Evolutionary conservation across 2,113 vertebrate genomes (phyloP).

Genomic region (Spea multiplicata): DNA sequence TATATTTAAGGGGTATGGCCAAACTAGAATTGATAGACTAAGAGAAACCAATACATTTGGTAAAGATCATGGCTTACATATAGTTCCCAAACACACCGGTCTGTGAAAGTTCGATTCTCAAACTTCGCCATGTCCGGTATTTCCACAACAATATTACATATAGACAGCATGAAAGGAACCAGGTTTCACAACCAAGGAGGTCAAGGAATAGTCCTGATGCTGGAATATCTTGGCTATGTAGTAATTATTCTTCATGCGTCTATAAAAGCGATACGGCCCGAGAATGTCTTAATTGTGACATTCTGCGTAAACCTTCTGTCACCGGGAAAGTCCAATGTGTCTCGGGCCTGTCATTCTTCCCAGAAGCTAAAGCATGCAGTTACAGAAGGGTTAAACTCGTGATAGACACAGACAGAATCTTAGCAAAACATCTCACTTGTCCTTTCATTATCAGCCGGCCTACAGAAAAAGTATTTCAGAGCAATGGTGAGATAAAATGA

Average conservation of each 20-base stretch:
- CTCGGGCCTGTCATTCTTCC: neutral
- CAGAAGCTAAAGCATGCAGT: neutral
- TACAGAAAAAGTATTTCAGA: slow-evolving; percentile 7
- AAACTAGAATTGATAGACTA: too few relatives aligned
- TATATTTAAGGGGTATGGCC: too few relatives aligned
- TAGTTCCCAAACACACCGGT: too few relatives aligned
- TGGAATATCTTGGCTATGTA: slow-evolving; percentile 8
- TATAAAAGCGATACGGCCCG: slow-evolving; percentile 28
- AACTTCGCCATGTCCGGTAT: too few relatives aligned
- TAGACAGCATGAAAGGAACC: too few relatives aligned
- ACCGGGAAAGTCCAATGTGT: neutral
- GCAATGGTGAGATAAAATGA: slow-evolving; percentile 43
- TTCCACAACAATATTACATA: too few relatives aligned
- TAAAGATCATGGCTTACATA: too few relatives aligned
- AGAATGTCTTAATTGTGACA: slow-evolving; percentile 32
- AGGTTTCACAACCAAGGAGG: too few relatives aligned
- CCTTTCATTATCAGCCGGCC: slow-evolving; percentile 38
- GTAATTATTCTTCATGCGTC: slow-evolving; percentile 44
- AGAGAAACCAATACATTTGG: too few relatives aligned
- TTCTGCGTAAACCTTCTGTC: slow-evolving; percentile 20
- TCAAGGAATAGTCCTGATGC: neutral
- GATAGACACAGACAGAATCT: slow-evolving; percentile 27
- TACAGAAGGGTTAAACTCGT: slow-evolving; percentile 22
- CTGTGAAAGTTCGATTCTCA: too few relatives aligned
- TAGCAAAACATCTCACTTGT: slow-evolving; percentile 38